phyloP scores from a whole-genome alignment of 2,113 vertebrate species.

The Melanerpes formicivorus region DNA sequence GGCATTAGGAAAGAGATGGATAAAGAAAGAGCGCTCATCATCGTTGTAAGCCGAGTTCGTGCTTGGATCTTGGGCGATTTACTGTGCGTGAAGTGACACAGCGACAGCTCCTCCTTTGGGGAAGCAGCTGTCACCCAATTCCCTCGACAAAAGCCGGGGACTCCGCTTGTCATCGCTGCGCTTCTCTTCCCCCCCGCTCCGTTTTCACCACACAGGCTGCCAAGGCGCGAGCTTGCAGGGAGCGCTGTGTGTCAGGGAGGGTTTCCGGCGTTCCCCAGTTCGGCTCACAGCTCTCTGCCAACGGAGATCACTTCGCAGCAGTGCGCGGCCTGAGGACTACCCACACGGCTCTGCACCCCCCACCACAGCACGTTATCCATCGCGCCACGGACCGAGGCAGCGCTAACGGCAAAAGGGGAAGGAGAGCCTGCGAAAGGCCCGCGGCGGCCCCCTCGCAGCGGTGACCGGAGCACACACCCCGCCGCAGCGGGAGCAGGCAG shows the following conservation, averaged over 20 bases:
- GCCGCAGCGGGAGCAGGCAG: no score
- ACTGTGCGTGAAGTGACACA: rapidly evolving
- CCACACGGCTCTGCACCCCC: background rate
- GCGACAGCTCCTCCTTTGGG: rapidly evolving
- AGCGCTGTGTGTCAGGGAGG: rapidly evolving
- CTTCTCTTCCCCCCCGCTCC: rapidly evolving
- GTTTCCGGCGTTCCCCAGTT: background rate
- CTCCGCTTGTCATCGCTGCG: background rate
- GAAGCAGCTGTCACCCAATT: background rate
- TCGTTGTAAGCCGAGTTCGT: rapidly evolving
- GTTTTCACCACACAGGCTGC: rapidly evolving
- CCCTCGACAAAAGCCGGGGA: background rate
- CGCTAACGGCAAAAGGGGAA: no score
- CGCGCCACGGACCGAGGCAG: rapidly evolving
- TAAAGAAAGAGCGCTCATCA: background rate
- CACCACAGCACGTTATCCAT: background rate
- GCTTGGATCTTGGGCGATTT: rapidly evolving
- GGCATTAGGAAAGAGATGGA: rapidly evolving
- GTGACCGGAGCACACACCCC: rapidly evolving
- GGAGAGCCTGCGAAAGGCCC: no score
- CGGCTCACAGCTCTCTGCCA: background rate
- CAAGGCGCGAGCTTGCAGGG: rapidly evolving
- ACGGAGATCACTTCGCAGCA: background rate
- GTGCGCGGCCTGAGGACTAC: background rate
- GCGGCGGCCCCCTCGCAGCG: background rate